Base-by-base conservation (phyloP, 1,140 invertebrate species). In the Euglossa dilemma region DNA sequence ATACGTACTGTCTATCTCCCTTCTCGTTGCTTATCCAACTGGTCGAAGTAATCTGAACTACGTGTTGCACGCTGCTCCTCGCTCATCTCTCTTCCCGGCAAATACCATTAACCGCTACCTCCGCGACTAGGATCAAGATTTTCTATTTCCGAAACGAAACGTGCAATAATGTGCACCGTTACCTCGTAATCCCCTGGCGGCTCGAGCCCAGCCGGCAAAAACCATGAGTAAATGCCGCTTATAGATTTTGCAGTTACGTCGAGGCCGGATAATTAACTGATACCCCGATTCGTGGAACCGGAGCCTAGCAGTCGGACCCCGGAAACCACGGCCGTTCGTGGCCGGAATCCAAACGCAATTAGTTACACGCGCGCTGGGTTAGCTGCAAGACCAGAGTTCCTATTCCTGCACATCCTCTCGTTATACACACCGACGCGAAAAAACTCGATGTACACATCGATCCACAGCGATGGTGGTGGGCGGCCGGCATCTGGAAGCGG, bases 321-420 rank as follows among this genome's bases (percentile, higher is more conserved):
- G 90, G 88, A 91, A 91, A 89, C 87, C 84, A 83, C 86, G 64
- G 79, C 75, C 86, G 88, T 87, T 85, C 89, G 83, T 88, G 87
- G 89, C 83, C 85, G 83, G 87, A 88, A 91, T 91, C 88, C 88
- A 88, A 86, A 87, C 84, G 90, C 90, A 91, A 91, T 91, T 91
- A 91, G 90, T 86, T 90, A 85, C 90, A 91, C 83, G 87, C 86
- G 89, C 85, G 83, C 69, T 81, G 71, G 77, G 67, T 83, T 87
- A 83, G 80, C 80, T 81, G 67, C 75, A 80, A 87, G 84, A 69
- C 85, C 77, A 57, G 61, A 71, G 56, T 70, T 83, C 67, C 80
- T 83, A 83, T 81, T 80, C 64, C 72, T 73, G n/a, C 67, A 47
- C 45, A 43, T 69, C 47, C 43, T 71, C 45, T 28, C 47, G 52